A percentile compares a stretch with the other conserved stretches of the same genome.
Evolutionary conservation across 2,113 vertebrate genomes (phyloP).

Genomic region (Columbina picui): DNA sequence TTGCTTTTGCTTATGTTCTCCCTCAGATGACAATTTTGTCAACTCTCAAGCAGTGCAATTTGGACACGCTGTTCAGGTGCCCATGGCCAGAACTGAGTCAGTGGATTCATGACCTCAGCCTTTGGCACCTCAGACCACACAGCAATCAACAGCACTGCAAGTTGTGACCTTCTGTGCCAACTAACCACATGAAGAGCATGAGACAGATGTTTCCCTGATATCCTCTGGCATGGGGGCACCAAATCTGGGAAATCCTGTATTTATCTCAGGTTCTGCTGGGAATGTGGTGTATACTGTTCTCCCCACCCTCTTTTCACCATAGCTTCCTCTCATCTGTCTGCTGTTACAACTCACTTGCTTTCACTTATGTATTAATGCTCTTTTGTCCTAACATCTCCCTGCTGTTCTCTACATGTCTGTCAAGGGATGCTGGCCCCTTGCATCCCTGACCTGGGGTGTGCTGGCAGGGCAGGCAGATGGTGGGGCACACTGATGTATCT

Average conservation of each 20-base stretch:
- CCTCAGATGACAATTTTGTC: neutral
- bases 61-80: neutral
- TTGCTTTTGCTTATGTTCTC: neutral
- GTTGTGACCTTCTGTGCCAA: neutral
- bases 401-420: neutral
- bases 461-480: neutral
- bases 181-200: neutral
- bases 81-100: neutral
- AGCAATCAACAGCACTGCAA: neutral
- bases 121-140: neutral
- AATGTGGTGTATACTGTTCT: neutral
- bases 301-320: neutral
- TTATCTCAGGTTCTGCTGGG: neutral
- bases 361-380: neutral
- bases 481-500: neutral
- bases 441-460: fast-evolving
- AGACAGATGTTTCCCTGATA: neutral
- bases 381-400: neutral
- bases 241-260: neutral
- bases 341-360: neutral
- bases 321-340: neutral
- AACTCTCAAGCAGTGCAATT: neutral
- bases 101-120: neutral
- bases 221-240: neutral
- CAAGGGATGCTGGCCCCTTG: neutral